Evolutionary conservation across 2,888 invertebrate genomes (phyloP).

Genomic region (Ephialtes manifestator): DNA sequence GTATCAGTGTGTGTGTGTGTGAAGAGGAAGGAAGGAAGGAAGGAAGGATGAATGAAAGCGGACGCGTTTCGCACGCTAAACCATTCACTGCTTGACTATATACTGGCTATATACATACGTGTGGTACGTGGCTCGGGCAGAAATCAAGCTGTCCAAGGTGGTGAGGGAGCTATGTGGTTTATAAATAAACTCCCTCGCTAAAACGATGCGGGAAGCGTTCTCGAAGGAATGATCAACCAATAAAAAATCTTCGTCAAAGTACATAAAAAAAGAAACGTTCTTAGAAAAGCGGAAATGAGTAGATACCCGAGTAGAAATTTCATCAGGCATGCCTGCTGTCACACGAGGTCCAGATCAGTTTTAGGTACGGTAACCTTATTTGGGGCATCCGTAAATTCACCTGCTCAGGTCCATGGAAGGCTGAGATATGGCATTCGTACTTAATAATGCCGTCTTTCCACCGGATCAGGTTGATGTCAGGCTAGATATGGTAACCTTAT

Average conservation of each 20-base stretch:
- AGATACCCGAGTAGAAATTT: neutral
- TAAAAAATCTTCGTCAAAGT: neutral
- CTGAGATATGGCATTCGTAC: too few species aligned
- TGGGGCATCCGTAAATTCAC: too few species aligned
- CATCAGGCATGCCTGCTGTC: too few species aligned
- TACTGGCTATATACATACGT: neutral
- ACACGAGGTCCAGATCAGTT: too few species aligned
- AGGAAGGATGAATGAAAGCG: constrained; percentile 59
- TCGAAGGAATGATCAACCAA: neutral
- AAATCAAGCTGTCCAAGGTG: constrained; percentile 38
- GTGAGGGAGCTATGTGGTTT: constrained; percentile 29
- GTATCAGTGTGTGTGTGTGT: constrained; percentile 12
- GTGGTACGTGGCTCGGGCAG: constrained; percentile 17
- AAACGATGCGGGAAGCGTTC: neutral
- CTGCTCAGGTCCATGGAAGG: too few species aligned
- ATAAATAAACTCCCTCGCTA: constrained; percentile 20
- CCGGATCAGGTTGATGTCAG: too few species aligned
- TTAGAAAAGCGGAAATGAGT: neutral
- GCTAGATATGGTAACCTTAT: too few species aligned
- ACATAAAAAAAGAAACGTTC: neutral
- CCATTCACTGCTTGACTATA: constrained; percentile 36
- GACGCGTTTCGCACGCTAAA: constrained; percentile 50
- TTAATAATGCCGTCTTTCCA: too few species aligned
- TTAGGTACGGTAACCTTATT: too few species aligned
- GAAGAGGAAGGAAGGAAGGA: constrained; percentile 40